These are phyloP conservation scores for Dendrolimus pini DNA, from an alignment of 2,888 invertebrate species.

Conservation along the genomic window DNA sequence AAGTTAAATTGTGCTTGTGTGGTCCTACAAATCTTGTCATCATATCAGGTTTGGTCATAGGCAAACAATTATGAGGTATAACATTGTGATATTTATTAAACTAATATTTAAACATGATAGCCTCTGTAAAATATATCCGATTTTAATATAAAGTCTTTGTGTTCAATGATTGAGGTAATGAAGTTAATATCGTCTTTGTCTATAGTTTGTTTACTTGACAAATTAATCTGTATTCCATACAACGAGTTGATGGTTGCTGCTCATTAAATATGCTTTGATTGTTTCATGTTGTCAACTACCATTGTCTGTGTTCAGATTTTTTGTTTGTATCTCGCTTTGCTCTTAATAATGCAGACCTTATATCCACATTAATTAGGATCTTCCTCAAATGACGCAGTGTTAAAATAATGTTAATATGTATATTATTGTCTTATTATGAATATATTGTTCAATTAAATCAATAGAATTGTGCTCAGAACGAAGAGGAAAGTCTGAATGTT, in stretches of 20 bases:
- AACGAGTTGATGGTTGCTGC: conserved; percentile 30
- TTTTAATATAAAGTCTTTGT: conserved; percentile 24
- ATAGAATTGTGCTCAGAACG: no score
- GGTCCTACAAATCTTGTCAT: no score
- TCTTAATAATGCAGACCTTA: conserved; percentile 35
- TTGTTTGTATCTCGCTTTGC: conserved; percentile 28
- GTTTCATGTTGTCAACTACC: conserved; percentile 39
- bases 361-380: conserved; percentile 36
- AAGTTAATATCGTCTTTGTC: conserved; percentile 49
- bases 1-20: no score
- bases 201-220: conserved; percentile 42
- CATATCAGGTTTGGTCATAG: background rate
- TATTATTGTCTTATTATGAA: background rate
- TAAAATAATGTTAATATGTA: conserved; percentile 13
- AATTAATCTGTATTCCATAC: conserved; percentile 64
- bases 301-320: conserved; percentile 46
- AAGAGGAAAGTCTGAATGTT: no score
- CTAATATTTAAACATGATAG: conserved; percentile 6
- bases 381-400: conserved; percentile 23
- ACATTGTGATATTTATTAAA: no score
- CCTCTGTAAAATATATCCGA: no score
- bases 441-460: conserved; percentile 4
- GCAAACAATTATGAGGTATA: conserved; percentile 6
- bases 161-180: conserved; percentile 29
- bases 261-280: conserved; percentile 59